These are phyloP conservation scores for Drosophila colorata DNA, from an alignment of 2,888 invertebrate genomes.

Conservation along the genomic window DNA sequence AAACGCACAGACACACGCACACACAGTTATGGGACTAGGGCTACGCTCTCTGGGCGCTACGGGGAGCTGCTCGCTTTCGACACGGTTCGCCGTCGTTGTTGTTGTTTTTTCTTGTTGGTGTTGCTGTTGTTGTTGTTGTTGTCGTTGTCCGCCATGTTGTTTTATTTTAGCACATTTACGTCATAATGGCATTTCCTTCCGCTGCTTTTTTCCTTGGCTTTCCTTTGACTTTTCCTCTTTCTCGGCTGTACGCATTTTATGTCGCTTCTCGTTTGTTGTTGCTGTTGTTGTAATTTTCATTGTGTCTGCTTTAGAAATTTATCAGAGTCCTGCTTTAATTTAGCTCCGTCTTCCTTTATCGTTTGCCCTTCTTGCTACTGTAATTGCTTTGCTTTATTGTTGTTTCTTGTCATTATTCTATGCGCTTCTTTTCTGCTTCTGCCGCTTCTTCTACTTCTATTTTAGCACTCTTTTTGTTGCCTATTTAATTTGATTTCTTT, in stretches of 20 bases:
- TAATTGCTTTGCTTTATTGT: constrained; percentile 70
- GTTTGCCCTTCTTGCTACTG: constrained; percentile 39
- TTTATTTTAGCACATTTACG: constrained; percentile 82
- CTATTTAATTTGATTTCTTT: constrained; percentile 79
- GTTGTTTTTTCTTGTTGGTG: constrained; percentile 13
- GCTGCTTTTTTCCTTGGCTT: constrained; percentile 51
- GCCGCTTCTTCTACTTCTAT: constrained; percentile 25
- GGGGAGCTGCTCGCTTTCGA: constrained; percentile 66
- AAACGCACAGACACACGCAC: constrained; percentile 48
- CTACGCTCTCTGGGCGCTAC: constrained; percentile 49
- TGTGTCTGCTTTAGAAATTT: constrained; percentile 66
- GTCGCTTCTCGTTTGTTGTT: constrained; percentile 30
- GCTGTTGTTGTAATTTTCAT: constrained; percentile 61
- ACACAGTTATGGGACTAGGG: constrained; percentile 20
- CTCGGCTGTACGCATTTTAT: constrained; percentile 67
- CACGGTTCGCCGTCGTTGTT: constrained; percentile 60
- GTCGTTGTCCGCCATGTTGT: constrained; percentile 78
- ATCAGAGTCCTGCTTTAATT: constrained; percentile 60
- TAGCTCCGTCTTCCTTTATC: constrained; percentile 54
- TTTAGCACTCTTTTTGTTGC: constrained; percentile 56
- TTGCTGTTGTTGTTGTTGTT: constrained; percentile 42
- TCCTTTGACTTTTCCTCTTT: constrained; percentile 67
- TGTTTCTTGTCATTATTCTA: constrained; percentile 33
- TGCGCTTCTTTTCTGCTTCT: constrained; percentile 25
- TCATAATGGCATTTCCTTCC: constrained; percentile 82